Evolutionary conservation across 1,140 invertebrate genomes (phyloP).

Genomic region (Wasmannia auropunctata): DNA sequence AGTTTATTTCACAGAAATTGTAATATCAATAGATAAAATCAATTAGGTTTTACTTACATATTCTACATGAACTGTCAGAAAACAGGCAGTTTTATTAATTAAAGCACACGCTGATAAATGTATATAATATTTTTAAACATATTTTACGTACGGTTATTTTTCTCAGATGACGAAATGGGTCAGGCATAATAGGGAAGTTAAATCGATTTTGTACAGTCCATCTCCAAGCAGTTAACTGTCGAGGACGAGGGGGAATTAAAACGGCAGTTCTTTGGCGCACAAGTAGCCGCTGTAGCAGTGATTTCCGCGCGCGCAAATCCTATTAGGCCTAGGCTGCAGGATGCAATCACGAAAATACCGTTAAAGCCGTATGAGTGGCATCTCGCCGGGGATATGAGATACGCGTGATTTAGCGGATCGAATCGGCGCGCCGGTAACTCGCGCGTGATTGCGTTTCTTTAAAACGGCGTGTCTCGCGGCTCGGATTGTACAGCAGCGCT

Average conservation of each 20-base stretch:
- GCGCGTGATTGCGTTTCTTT: slow-evolving; percentile 16
- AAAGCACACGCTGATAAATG: neutral
- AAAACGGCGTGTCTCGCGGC: neutral
- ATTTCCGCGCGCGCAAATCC: slow-evolving; percentile 44
- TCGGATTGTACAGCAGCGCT: neutral
- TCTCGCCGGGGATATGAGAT: slow-evolving; percentile 14
- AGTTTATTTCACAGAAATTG: no score
- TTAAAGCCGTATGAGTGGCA: slow-evolving; percentile 38
- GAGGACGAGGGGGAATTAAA: slow-evolving; percentile 25
- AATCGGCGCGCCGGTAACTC: neutral
- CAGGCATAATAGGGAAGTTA: neutral
- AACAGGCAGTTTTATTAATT: neutral
- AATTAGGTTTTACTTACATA: no score
- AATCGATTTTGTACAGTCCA: slow-evolving; percentile 1
- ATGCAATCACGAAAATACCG: slow-evolving; percentile 56
- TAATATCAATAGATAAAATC: no score
- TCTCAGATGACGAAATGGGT: neutral
- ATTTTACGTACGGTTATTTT: neutral
- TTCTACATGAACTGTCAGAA: no score
- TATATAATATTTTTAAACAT: neutral
- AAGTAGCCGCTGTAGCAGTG: neutral
- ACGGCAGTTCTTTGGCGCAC: slow-evolving; percentile 13
- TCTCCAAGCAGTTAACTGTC: neutral
- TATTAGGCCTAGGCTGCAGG: slow-evolving; percentile 26
- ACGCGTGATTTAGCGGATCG: slow-evolving; percentile 13